A percentile compares a stretch with the other conserved stretches of the same genome.
These are phyloP conservation scores for Melangyna quadrimaculata DNA, from an alignment of 2,888 invertebrate genomes.

Conservation along the genomic window DNA sequence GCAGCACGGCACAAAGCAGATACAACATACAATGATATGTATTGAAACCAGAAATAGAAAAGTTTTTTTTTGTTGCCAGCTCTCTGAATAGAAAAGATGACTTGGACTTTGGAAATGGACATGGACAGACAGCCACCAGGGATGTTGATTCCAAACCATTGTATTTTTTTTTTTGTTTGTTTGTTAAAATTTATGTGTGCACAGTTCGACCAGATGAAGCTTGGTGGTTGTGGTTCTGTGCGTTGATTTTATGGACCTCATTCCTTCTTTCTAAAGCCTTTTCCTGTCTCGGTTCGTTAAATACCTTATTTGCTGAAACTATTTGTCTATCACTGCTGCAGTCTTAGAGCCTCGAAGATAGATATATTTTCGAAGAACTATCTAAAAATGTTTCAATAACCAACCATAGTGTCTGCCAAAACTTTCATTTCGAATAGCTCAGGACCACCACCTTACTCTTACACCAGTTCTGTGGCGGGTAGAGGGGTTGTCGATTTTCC, in stretches of 20 bases:
- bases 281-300: conserved; percentile 17
- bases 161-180: not conserved
- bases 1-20: no score
- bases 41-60: conserved; percentile 7
- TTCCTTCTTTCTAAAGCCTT: not conserved
- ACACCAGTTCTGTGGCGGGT: not conserved
- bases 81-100: not conserved
- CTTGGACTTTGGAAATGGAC: not conserved
- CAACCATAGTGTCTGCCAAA: conserved; percentile 7
- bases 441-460: not conserved
- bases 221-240: not conserved
- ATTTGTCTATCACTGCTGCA: conserved; percentile 11
- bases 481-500: not conserved
- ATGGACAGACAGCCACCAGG: not conserved
- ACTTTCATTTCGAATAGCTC: not conserved
- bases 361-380: not conserved
- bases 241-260: not conserved
- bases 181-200: not conserved
- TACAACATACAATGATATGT: conserved; percentile 26
- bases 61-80: not conserved
- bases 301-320: conserved; percentile 25
- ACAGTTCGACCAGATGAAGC: not conserved
- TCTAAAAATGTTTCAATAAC: conserved; percentile 13
- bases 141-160: not conserved
- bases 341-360: not conserved